Percentiles rank a stretch among this genome's conserved stretches.
Conservation (phyloP, 2,797 vertebrate genomes). For the Xenops minutus region DNA sequence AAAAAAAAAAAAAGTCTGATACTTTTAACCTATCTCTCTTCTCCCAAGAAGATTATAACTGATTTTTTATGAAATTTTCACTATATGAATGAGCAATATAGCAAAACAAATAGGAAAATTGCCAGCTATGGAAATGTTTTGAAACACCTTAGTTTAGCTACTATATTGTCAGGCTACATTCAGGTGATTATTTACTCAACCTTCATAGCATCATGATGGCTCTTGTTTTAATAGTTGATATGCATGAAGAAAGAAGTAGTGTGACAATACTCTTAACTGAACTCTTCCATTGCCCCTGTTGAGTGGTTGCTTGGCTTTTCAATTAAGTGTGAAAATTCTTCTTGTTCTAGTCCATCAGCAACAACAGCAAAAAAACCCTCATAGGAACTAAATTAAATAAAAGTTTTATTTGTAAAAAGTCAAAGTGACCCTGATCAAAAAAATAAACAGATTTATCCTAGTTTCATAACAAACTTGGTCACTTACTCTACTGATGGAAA, state of each 20-base stretch:
- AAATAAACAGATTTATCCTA: neutral
- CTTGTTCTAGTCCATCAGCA: neutral
- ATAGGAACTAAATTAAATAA: neutral
- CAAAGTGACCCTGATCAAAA: neutral
- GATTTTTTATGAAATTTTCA: neutral
- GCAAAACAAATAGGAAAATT: neutral
- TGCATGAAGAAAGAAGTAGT: neutral
- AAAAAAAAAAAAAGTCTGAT: neutral
- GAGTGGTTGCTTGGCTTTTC: neutral
- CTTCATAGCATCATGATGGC: neutral
- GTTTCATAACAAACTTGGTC: neutral
- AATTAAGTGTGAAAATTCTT: neutral
- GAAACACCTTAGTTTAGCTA: neutral
- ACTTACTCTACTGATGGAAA: neutral
- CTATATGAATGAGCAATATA: neutral
- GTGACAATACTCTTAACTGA: neutral
- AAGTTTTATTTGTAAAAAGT: neutral
- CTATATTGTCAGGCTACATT: neutral
- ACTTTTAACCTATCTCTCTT: neutral
- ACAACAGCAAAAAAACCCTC: accelerated
- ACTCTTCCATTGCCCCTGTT: neutral
- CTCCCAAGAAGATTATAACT: neutral
- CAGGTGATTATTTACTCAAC: neutral
- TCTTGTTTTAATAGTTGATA: neutral
- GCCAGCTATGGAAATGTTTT: neutral